Evolutionary conservation across 30 jellyfish, hydroid and myxozoan species (phyloP).

Genomic region (Hydra vulgaris): DNA sequence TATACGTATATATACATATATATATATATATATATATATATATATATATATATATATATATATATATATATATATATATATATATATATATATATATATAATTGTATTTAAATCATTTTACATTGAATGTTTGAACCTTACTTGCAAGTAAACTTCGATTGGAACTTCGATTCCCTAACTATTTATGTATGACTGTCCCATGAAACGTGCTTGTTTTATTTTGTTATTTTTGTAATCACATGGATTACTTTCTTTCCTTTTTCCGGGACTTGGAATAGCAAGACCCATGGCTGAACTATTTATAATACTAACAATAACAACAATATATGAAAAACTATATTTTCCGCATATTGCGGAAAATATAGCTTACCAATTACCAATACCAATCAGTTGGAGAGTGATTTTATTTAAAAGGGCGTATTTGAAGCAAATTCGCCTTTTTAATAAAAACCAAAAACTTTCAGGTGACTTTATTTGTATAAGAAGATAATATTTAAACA

Average conservation of each 20-base stretch:
- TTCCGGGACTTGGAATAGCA: neutral
- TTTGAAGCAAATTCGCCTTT: neutral
- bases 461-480: neutral
- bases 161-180: neutral
- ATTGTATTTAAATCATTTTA: neutral
- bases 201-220: neutral
- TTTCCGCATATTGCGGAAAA: neutral
- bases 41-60: too few species aligned
- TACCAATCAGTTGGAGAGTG: neutral
- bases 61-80: too few species aligned
- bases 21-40: too few species aligned
- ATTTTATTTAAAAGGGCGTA: neutral
- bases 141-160: neutral
- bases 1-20: too few species aligned
- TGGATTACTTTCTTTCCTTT: neutral
- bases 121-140: neutral
- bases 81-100: too few species aligned
- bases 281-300: neutral
- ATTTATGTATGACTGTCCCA: neutral
- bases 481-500: neutral
- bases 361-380: too few species aligned
- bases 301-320: neutral
- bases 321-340: neutral
- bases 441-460: neutral
- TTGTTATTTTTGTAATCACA: neutral